phyloP scores from a whole-genome alignment of 2,888 invertebrate genomes.

The Limnephilus marmoratus region DNA sequence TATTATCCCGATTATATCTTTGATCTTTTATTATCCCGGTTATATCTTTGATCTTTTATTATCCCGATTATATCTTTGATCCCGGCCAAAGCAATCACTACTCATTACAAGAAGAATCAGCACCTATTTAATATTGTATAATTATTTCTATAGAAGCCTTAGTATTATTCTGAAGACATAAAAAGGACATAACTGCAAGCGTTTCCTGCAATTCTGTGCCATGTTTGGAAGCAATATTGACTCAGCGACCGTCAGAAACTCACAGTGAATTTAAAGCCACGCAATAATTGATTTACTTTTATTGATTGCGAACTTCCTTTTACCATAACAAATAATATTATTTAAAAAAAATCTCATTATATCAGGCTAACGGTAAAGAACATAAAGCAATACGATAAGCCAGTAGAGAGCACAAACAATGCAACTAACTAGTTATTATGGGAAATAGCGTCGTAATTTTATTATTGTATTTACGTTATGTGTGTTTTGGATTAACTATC shows the following conservation, averaged over 20 bases:
- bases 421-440: not conserved
- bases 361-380: not conserved
- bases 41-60: no score
- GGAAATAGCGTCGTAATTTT: not conserved
- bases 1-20: no score
- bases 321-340: not conserved
- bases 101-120: not conserved
- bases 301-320: constrained; percentile 26
- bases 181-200: not conserved
- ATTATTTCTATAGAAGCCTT: not conserved
- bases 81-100: not conserved
- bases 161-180: not conserved
- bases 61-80: no score
- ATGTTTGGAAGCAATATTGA: not conserved
- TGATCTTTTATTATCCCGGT: no score
- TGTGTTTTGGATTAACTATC: not conserved
- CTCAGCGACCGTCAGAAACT: not conserved
- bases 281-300: constrained; percentile 9
- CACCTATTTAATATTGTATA: not conserved
- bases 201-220: not conserved
- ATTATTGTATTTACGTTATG: not conserved
- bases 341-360: not conserved
- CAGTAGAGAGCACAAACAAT: not conserved
- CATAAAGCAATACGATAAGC: not conserved
- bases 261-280: not conserved